Conservation (phyloP, 2,888 invertebrate species). For the Globia sparganii region DNA sequence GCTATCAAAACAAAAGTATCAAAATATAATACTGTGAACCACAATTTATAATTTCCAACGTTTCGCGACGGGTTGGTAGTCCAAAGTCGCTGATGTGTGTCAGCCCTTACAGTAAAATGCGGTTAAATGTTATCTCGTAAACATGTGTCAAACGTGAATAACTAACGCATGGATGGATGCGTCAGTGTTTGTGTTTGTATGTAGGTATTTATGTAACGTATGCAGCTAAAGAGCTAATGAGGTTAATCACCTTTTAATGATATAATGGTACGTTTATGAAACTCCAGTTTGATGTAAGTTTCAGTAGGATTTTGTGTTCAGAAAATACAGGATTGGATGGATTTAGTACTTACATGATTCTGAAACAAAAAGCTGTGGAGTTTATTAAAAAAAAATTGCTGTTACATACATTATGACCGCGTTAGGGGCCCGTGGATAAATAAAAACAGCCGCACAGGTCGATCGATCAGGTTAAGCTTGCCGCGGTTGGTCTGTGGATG, state of each 20-base stretch:
- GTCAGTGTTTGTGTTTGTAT: conserved; percentile 40
- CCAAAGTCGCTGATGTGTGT: neutral
- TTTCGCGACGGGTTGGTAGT: neutral
- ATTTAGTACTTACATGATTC: neutral
- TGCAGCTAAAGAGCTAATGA: conserved; percentile 32
- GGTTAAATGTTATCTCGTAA: conserved; percentile 38
- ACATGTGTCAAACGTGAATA: conserved; percentile 40
- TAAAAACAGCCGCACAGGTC: no score
- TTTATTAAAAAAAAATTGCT: neutral
- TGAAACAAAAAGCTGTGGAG: neutral
- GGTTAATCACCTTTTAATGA: conserved; percentile 35
- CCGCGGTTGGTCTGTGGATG: no score
- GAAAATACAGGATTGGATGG: neutral
- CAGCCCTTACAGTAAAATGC: conserved; percentile 10
- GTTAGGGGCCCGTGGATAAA: no score
- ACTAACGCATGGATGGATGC: conserved; percentile 21
- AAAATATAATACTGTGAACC: no score
- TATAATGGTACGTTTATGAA: conserved; percentile 10
- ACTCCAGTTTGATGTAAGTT: neutral
- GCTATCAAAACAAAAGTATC: no score
- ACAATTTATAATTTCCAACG: no score
- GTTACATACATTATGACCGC: no score
- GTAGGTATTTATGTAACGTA: conserved; percentile 17
- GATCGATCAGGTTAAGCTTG: no score
- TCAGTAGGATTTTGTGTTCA: neutral